phyloP scores from a whole-genome alignment of 2,888 invertebrate species.

The Phalera bucephala region DNA sequence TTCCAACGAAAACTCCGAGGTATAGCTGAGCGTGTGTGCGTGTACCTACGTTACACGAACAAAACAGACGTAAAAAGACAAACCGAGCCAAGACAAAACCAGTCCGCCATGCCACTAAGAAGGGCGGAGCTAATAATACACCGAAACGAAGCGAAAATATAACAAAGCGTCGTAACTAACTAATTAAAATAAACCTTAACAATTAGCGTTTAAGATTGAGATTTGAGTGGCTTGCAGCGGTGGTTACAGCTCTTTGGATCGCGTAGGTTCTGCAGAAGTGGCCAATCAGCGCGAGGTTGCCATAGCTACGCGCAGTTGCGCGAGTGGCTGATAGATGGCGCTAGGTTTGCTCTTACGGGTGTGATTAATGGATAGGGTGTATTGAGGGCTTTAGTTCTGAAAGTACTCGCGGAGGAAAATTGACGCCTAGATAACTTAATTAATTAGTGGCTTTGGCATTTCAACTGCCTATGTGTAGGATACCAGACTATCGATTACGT shows the following conservation, averaged over 20 bases:
- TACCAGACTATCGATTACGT: too few relatives aligned
- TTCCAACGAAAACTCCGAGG: too few relatives aligned
- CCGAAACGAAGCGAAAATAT: conserved; percentile 29
- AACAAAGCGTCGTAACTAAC: conserved; percentile 24
- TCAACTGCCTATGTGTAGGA: too few relatives aligned
- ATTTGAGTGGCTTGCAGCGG: conserved; percentile 42
- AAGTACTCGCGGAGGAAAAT: conserved; percentile 1
- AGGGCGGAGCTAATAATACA: conserved; percentile 76
- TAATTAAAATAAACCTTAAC: conserved; percentile 49
- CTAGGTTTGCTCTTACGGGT: conserved; percentile 17
- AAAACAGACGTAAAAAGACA: conserved; percentile 65
- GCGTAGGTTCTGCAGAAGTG: conserved; percentile 49
- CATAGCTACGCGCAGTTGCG: conserved; percentile 58
- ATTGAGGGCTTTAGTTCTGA: conserved; percentile 25
- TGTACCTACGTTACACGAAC: conserved; percentile 32
- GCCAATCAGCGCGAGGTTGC: conserved; percentile 77
- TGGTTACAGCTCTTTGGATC: conserved; percentile 47
- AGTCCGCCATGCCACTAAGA: conserved; percentile 72
- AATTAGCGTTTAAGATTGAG: conserved; percentile 39
- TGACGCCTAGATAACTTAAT: background rate
- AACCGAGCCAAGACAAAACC: conserved; percentile 46
- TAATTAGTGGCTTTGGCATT: background rate
- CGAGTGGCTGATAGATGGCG: conserved; percentile 64
- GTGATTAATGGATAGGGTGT: conserved; percentile 22
- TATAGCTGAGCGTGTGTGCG: background rate